Base-by-base conservation (phyloP, 2,113 vertebrate species). In the Galemys pyrenaicus region DNA sequence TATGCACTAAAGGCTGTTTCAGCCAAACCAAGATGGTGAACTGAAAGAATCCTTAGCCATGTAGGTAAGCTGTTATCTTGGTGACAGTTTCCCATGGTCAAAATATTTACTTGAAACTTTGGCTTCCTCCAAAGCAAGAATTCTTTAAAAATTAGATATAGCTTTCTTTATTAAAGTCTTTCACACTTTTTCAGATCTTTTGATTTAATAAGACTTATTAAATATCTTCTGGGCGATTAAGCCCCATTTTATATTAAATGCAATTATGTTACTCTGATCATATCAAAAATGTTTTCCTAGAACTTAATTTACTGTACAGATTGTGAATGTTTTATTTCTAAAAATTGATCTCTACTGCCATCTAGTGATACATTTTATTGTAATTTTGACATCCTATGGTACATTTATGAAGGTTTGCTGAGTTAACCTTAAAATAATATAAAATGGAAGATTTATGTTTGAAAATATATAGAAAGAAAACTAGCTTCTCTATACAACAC, bases 311-410 rank as follows among this genome's bases (percentile, higher is more conserved):
- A 79, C 30, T 67, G 1, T 10, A 19, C 9, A 62, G 37, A 56
- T n/a, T 81, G 54, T 56, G 41, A 77, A 68, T 46, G 71, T 30
- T 15, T 22, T 10, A 3, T 51, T 77, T 65, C 86, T 86, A 65
- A 2, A 65, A 93, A 77, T 93, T 95, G 92, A 80, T 87, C 85
- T 67, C 73, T 97, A 97, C 98, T 98, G 98, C 98, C 98, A 98
- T 89, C 98, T 98, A 95, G 93, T 83, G 98, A 78, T 37, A 82
- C 0, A 60, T 49, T 64, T 54, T 54, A 15, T 0, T 56, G 41
- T 30, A 78, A 78, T 75, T 62, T 90, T 70, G 88, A 84, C 3
- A 68, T 19, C 3, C 22, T 85, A 15, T 0, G 58, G 65, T 39
- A 32, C 9, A 19, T 94, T 89, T 73, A 11, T 65, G 65, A 70